Percentiles rank a stretch among this genome's conserved stretches.
Conservation (phyloP, 2,888 invertebrate genomes). For the Petrolisthes cinctipes region DNA sequence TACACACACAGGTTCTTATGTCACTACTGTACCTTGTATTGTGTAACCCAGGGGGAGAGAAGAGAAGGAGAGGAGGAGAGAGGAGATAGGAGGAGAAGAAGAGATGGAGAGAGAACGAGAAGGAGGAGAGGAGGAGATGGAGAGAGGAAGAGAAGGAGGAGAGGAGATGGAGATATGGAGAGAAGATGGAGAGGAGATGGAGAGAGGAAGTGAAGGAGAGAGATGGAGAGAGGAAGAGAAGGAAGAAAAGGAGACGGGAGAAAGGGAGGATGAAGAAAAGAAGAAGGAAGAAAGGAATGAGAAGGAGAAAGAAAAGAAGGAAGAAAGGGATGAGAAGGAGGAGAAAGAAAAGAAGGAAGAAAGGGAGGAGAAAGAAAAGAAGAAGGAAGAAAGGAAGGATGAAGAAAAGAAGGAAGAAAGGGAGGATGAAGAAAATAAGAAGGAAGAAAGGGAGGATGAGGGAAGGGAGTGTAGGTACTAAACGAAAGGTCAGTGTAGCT, state of each 20-base stretch:
- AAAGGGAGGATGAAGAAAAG: not conserved
- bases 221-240: not conserved
- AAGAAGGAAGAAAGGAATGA: not conserved
- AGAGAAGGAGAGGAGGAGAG: not conserved
- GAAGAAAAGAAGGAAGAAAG: not conserved
- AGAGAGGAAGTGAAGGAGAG: not conserved
- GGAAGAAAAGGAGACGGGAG: not conserved
- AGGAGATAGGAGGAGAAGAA: not conserved
- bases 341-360: no score
- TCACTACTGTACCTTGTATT: no score
- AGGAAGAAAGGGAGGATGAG: not conserved
- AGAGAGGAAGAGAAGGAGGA: not conserved
- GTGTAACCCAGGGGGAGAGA: no score
- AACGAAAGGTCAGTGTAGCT: constrained; percentile 55
- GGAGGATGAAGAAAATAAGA: no score
- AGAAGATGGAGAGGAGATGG: not conserved
- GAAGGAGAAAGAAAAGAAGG: not conserved
- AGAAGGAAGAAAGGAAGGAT: not conserved
- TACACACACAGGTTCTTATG: no score
- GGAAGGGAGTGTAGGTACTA: constrained; percentile 19
- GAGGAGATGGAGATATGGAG: not conserved
- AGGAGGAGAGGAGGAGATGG: not conserved
- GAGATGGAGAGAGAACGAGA: not conserved
- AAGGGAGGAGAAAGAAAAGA: not conserved
- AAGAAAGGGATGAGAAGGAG: not conserved